Base-by-base conservation (phyloP, 2,797 vertebrate species). In the Coranthus polyacanthus region DNA sequence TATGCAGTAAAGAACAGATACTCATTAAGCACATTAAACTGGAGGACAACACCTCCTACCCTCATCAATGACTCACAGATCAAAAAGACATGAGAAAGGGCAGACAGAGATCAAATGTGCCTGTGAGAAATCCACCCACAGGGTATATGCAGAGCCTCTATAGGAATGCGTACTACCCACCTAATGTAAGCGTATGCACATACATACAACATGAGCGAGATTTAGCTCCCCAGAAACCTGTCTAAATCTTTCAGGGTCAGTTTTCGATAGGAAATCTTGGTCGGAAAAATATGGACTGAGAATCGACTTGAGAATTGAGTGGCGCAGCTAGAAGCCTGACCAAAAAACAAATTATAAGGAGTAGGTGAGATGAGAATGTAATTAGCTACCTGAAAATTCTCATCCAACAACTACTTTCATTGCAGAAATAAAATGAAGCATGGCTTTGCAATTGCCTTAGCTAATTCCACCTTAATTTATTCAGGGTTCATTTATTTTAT, bases 61-160 rank as follows among this genome's bases (percentile, higher is more conserved):
- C 63, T 74, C 46, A 78, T 72, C 73, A 46, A 41, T 20, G 57
- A 57, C 68, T 75, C 58, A 10, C 4, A 69, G 81, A 89, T 91
- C 79, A 89, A 80, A 84, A 75, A 79, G 57, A 81, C 68, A 60
- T 1, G 41, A 71, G 72, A 82, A 73, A 80, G 80, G 74, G 54
- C 63, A 82, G 68, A 65, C 60, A 17, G 68, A 78, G 87, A 90
- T 91, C 84, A 90, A 87, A 82, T 78, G 71, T 37, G 74, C 61
- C 77, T 71, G 71, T 75, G 78, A 88, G 82, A 87, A 86, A 81
- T 74, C 67, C 75, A 63, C 75, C 72, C 63, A 79, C 24, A 62
- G 59, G 64, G 66, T 51, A 34, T 29, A 57, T 72, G 32, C 16
- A 18, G 49, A 81, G 77, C 42, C 41, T 73, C 36, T 38, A n/a